Conservation (phyloP, 2,888 invertebrate species). For the Cremastobaeus sp. region DNA sequence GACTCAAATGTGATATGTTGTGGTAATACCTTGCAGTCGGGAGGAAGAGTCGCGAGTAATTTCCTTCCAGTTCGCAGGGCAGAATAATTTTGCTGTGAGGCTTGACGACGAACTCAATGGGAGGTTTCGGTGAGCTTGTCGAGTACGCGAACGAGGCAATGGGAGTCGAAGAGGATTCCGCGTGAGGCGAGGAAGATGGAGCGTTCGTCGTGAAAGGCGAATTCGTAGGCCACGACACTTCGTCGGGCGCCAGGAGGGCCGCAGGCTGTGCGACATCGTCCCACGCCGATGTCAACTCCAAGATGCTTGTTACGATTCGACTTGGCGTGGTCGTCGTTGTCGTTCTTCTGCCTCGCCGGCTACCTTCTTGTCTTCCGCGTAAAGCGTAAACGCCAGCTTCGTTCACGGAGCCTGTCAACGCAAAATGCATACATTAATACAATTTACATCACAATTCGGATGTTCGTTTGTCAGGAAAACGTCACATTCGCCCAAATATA, state of each 20-base stretch:
- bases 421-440: slow-evolving; percentile 52
- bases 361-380: slow-evolving; percentile 73
- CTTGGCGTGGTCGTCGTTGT: slow-evolving; percentile 69
- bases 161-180: slow-evolving; percentile 60
- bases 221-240: slow-evolving; percentile 72
- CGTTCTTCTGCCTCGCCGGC: slow-evolving; percentile 71
- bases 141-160: slow-evolving; percentile 62
- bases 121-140: slow-evolving; percentile 67
- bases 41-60: slow-evolving; percentile 72
- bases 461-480: slow-evolving; percentile 19
- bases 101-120: slow-evolving; percentile 74
- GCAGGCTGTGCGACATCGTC: slow-evolving; percentile 72
- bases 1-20: slow-evolving; percentile 29
- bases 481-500: slow-evolving; percentile 14
- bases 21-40: slow-evolving; percentile 72
- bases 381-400: slow-evolving; percentile 75
- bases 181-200: slow-evolving; percentile 60
- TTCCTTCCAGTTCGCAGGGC: slow-evolving; percentile 76
- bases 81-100: slow-evolving; percentile 74
- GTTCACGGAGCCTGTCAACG: slow-evolving; percentile 73
- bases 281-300: slow-evolving; percentile 68
- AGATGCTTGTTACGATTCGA: slow-evolving; percentile 61
- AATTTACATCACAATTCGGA: slow-evolving; percentile 22
- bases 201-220: slow-evolving; percentile 67
- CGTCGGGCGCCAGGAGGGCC: slow-evolving; percentile 74